A percentile compares a stretch with the other conserved stretches of the same genome.
These are phyloP conservation scores for Choristoneura rosaceana DNA, from an alignment of 2,888 invertebrate species.

Conservation along the genomic window DNA sequence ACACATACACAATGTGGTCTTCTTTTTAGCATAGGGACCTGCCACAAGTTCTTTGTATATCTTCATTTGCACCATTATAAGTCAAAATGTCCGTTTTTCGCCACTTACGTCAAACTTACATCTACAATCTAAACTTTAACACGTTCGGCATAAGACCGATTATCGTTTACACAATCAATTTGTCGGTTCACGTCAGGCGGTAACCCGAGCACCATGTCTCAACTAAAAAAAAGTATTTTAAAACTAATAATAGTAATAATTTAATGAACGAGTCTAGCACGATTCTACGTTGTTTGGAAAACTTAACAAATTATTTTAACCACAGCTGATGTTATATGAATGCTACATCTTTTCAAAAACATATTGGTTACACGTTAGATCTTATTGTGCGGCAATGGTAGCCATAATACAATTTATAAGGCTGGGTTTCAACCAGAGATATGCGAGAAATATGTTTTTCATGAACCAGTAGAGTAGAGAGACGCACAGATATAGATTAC, in stretches of 20 bases:
- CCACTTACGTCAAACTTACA: neutral
- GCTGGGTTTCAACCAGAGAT: too few species aligned
- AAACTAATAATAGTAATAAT: neutral
- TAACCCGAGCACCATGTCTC: slow-evolving; percentile 59
- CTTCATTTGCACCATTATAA: neutral
- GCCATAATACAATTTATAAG: too few species aligned
- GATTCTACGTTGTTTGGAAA: slow-evolving; percentile 20
- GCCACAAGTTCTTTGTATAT: neutral
- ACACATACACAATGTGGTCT: too few species aligned
- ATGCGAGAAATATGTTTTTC: too few species aligned
- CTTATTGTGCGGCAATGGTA: too few species aligned
- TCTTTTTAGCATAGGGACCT: too few species aligned
- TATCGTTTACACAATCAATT: slow-evolving; percentile 53
- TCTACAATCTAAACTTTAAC: slow-evolving; percentile 49
- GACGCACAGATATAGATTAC: too few species aligned
- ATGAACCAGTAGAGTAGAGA: too few species aligned
- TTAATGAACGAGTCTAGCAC: slow-evolving; percentile 31
- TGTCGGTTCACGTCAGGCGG: slow-evolving; percentile 52
- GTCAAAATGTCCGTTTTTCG: neutral
- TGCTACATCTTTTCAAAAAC: too few species aligned
- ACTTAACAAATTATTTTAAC: neutral
- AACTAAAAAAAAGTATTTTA: slow-evolving; percentile 30
- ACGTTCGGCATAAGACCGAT: slow-evolving; percentile 48
- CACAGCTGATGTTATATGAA: slow-evolving; percentile 1
- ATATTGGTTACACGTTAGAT: too few species aligned